phyloP scores from a whole-genome alignment of 2,797 vertebrate genomes.

The Presbytis comata region DNA sequence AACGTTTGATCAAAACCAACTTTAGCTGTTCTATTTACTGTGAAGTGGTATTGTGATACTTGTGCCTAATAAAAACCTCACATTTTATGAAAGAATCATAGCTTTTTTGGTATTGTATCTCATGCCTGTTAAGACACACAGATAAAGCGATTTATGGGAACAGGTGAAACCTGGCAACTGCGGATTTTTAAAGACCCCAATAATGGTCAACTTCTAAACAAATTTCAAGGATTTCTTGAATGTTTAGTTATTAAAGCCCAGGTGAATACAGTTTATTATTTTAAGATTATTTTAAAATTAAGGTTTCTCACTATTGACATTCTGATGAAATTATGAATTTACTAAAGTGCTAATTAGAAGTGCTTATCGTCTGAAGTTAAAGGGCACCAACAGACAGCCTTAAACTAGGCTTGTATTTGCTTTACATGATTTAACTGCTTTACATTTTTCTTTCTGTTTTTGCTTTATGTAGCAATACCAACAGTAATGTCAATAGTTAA shows the following conservation, averaged over 20 bases:
- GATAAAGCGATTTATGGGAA: neutral
- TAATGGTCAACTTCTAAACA: neutral
- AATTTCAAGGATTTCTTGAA: neutral
- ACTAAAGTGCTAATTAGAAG: neutral
- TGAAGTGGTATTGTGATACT: neutral
- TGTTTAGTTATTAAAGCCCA: neutral
- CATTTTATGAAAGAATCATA: constrained; percentile 37
- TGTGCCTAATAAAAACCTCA: neutral
- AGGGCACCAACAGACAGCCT: neutral
- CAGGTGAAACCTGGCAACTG: neutral
- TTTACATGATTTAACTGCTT: neutral
- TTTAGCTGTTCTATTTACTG: neutral
- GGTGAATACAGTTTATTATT: neutral
- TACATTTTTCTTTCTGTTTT: neutral
- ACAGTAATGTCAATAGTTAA: neutral
- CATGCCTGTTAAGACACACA: neutral
- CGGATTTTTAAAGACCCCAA: neutral
- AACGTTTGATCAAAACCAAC: constrained; percentile 38
- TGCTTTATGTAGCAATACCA: neutral
- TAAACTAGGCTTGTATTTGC: neutral
- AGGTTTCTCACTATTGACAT: constrained; percentile 6
- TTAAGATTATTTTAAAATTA: neutral
- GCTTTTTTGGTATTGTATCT: neutral
- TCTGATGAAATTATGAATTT: neutral
- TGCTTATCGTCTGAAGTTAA: neutral